These are phyloP conservation scores for Enoplosus armatus DNA, from an alignment of 2,797 vertebrate species.

Conservation along the genomic window DNA sequence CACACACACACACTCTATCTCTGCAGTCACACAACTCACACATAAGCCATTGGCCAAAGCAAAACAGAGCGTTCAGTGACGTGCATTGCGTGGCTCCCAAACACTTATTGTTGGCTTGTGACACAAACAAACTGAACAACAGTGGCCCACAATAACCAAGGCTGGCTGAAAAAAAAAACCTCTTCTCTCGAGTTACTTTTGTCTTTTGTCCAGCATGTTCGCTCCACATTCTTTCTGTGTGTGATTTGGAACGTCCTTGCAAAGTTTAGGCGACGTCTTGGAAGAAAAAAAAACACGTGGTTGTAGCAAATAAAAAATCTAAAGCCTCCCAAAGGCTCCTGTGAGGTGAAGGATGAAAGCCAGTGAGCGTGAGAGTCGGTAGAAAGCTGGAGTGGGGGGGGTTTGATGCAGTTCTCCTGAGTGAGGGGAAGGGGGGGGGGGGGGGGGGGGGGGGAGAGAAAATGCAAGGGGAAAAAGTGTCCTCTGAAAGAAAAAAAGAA, in stretches of 20 bases:
- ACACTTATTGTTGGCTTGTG: slow-evolving; percentile 49
- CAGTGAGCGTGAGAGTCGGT: slow-evolving; percentile 74
- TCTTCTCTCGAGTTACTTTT: slow-evolving; percentile 58
- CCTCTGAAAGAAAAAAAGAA: slow-evolving; percentile 65
- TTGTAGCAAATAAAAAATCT: slow-evolving; percentile 77
- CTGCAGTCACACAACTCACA: slow-evolving; percentile 26
- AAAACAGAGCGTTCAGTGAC: slow-evolving; percentile 32
- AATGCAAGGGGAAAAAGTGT: slow-evolving; percentile 62
- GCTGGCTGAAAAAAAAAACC: slow-evolving; percentile 36
- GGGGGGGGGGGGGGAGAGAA: slow-evolving; percentile 39
- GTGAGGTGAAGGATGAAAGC: slow-evolving; percentile 85
- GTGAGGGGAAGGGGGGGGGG: slow-evolving; percentile 60
- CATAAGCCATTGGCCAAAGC: slow-evolving; percentile 43
- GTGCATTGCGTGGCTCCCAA: slow-evolving; percentile 42
- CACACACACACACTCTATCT: slow-evolving; percentile 2
- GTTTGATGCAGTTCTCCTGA: slow-evolving; percentile 79
- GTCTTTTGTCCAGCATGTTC: slow-evolving; percentile 44
- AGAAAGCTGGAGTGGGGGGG: slow-evolving; percentile 75
- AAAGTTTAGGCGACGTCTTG: slow-evolving; percentile 77
- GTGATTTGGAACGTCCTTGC: slow-evolving; percentile 81
- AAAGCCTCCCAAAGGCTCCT: slow-evolving; percentile 78
- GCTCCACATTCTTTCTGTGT: slow-evolving; percentile 31
- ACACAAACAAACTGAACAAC: slow-evolving; percentile 61
- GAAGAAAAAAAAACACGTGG: too few species aligned
- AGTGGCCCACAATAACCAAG: slow-evolving; percentile 46